Conservation (phyloP, 2,888 invertebrate genomes). For the Psococerastis gibbosa region DNA sequence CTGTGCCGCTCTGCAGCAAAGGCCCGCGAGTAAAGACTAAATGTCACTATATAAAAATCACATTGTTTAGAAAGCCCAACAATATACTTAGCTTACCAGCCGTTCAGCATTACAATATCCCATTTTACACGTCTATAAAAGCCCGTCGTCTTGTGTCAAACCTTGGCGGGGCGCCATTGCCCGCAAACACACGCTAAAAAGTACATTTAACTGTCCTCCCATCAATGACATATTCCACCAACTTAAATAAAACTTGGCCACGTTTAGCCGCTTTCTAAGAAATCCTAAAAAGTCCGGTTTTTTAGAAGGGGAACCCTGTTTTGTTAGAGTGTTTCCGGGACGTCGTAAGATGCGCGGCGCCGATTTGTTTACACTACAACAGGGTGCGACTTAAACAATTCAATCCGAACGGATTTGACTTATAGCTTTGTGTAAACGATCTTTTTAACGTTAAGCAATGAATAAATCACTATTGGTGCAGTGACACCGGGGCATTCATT, state of each 20-base stretch:
- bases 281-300: no score
- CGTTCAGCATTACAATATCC: constrained; percentile 5
- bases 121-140: constrained; percentile 9
- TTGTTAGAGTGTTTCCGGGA: no score
- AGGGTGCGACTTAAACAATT: constrained; percentile 10
- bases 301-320: no score
- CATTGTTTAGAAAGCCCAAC: neutral
- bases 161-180: constrained; percentile 9
- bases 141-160: constrained; percentile 9
- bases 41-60: constrained; percentile 10
- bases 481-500: neutral
- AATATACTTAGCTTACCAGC: neutral
- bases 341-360: constrained; percentile 34
- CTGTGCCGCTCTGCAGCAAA: no score
- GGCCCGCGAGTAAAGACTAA: neutral
- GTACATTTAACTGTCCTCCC: no score
- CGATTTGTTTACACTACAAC: constrained; percentile 30
- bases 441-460: constrained; percentile 7
- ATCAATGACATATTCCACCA: no score
- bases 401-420: constrained; percentile 10
- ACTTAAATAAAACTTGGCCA: no score
- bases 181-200: no score
- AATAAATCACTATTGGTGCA: constrained; percentile 1
- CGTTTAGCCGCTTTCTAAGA: no score
- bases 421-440: constrained; percentile 8